These are phyloP conservation scores for Pseudotriccus pelzelni DNA, from an alignment of 2,797 vertebrate species.

Conservation along the genomic window DNA sequence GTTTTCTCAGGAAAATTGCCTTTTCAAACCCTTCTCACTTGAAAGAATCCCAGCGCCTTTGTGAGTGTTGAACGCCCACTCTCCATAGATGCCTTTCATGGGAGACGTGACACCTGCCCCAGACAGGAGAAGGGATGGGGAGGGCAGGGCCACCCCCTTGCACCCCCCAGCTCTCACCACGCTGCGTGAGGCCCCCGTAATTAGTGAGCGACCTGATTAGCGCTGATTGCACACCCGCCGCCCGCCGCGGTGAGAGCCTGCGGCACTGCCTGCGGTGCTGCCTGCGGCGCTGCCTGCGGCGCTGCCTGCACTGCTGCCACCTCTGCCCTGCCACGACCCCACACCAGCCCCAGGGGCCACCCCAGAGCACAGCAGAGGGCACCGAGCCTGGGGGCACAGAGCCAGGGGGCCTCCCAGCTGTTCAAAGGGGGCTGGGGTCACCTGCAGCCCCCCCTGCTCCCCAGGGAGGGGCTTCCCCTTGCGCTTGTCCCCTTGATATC, in stretches of 20 bases:
- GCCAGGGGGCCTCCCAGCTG: fast-evolving
- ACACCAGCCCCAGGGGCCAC: not conserved
- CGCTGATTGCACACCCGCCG: conserved; percentile 45
- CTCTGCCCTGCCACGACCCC: not conserved
- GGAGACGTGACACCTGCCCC: not conserved
- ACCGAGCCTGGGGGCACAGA: not conserved
- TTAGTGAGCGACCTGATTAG: conserved; percentile 64
- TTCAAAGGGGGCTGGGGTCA: not conserved
- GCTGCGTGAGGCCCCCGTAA: conserved; percentile 42
- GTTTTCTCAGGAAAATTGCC: not conserved
- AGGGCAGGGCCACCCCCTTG: not conserved
- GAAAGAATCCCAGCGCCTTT: not conserved
- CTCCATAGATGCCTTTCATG: not conserved
- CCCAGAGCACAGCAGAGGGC: not conserved
- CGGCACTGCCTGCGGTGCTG: not conserved
- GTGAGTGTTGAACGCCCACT: not conserved
- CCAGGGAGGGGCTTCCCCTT: not conserved
- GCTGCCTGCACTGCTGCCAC: not conserved
- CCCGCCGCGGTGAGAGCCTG: not conserved
- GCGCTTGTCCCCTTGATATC: not conserved
- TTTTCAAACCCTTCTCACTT: not conserved
- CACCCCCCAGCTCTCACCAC: not conserved
- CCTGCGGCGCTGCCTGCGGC: not conserved
- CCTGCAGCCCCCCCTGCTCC: not conserved
- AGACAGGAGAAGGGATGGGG: not conserved